Evolutionary conservation across 2,888 invertebrate species (phyloP), one percentile per base, ranked within the genome.

Genomic region (Macaria notata): DNA sequence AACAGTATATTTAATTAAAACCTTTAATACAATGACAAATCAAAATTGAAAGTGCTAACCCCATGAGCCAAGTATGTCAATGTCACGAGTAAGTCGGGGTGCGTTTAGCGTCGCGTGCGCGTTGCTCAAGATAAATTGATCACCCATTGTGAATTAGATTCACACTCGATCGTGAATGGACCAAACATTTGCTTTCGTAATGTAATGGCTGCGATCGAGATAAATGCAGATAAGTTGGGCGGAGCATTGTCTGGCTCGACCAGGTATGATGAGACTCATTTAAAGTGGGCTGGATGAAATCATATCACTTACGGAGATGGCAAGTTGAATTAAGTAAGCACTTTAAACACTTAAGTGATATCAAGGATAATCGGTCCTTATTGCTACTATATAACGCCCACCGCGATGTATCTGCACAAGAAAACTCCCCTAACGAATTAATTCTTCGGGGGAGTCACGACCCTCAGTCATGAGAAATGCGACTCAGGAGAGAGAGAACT

Each of bases 121-220:
- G 55, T 63, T 55, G 56, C 61, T 52, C 64, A 64, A 61, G 38
- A 44, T 31, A 59, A 58, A 62, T 61, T 65, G 59, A 66, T 65
- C 63, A 56, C 45, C 64, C 64, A 68, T 69, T 72, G 75, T 73
- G 69, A 71, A 73, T 79, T 73, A 69, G 64, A 78, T 74, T 79
- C 71, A 72, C 75, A 76, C 71, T 61, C 61, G 69, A 63, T 65
- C 71, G 73, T 65, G 57, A 75, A 72, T 72, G 65, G 52, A 64
- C 61, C 54, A 66, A 63, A 54, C 49, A 53, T 63, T 62, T 62
- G 51, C 56, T 66, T 65, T 63, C 63, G 61, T 68, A 67, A 68
- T 56, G 60, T 63, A 60, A 56, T 48, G 54, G 51, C 41, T 52
- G 54, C 46, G 56, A 58, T 62, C 58, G 55, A 54, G 50, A 51